Percentiles rank a stretch among this genome's conserved stretches.
These are phyloP conservation scores for Emydoidea blandingii DNA, from an alignment of 2,797 vertebrate species.

Conservation along the genomic window DNA sequence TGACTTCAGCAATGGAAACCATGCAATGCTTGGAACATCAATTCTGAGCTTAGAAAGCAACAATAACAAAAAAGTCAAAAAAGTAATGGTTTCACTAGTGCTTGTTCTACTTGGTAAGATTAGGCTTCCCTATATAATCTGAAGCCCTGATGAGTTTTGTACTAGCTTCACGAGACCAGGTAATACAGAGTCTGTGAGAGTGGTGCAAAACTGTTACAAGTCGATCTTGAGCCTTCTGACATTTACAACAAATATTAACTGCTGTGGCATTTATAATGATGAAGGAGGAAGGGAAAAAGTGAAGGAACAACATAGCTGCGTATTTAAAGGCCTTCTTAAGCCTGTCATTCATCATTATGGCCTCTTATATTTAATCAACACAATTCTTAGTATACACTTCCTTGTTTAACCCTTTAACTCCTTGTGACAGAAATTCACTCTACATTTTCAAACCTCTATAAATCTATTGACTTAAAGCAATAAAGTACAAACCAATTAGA, in stretches of 20 bases:
- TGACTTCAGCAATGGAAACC: neutral
- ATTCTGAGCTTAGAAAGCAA: neutral
- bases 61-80: neutral
- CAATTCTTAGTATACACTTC: neutral
- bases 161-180: neutral
- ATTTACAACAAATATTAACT: neutral
- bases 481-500: neutral
- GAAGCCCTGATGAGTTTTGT: neutral
- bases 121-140: neutral
- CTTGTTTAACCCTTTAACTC: neutral
- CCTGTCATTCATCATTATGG: neutral
- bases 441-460: conserved; percentile 9
- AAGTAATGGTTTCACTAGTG: neutral
- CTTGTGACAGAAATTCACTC: neutral
- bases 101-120: neutral
- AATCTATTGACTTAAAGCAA: conserved; percentile 15
- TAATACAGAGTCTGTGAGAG: conserved; percentile 38
- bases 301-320: neutral
- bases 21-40: neutral
- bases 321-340: neutral
- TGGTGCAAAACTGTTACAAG: neutral
- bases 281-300: neutral
- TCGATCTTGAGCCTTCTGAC: neutral
- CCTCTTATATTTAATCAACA: neutral
- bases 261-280: neutral